phyloP scores from a whole-genome alignment of 2,797 vertebrate species.

The Schizopygopsis malacanthus region DNA sequence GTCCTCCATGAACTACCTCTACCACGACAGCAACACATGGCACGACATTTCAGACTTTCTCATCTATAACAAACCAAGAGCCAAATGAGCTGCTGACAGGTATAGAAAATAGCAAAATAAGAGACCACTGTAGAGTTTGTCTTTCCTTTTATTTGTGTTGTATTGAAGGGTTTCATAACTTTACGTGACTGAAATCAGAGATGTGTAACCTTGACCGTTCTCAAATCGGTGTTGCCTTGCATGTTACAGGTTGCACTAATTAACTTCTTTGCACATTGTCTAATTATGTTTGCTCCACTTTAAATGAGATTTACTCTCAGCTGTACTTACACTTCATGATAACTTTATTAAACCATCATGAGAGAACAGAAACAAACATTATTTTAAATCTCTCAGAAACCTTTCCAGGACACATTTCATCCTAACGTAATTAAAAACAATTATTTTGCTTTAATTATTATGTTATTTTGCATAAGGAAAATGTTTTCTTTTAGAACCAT shows the following conservation, averaged over 20 bases:
- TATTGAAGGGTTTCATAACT: too few relatives aligned
- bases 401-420: too few relatives aligned
- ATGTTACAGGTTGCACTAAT: not conserved
- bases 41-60: constrained; percentile 94
- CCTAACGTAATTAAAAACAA: not conserved
- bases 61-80: constrained; percentile 87
- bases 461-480: not conserved
- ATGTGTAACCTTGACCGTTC: too few relatives aligned
- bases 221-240: not conserved
- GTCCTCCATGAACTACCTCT: constrained; percentile 98
- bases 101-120: too few relatives aligned
- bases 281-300: not conserved
- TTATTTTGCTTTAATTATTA: too few relatives aligned
- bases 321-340: not conserved
- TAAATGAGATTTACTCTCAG: too few relatives aligned
- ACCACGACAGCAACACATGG: constrained; percentile 94
- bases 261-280: not conserved
- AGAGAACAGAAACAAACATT: not conserved
- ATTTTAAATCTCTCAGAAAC: not conserved
- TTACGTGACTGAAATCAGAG: too few relatives aligned
- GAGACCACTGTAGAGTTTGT: too few relatives aligned
- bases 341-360: not conserved
- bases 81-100: not conserved
- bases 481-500: not conserved
- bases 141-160: too few relatives aligned